Evolutionary conservation across 2,113 vertebrate genomes (phyloP).

Genomic region (Ceratotherium simum): DNA sequence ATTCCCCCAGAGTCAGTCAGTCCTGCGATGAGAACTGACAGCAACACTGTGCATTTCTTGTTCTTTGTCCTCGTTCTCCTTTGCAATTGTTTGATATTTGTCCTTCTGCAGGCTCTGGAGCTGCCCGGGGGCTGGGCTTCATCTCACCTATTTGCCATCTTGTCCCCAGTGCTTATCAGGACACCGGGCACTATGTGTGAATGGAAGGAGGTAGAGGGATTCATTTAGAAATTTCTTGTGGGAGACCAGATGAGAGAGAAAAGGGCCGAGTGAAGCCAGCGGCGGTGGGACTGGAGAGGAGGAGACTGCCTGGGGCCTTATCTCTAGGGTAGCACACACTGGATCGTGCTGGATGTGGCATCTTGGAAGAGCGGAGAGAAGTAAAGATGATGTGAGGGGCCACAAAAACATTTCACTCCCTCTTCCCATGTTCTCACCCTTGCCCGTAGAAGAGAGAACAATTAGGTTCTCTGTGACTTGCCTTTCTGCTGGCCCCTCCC

Average conservation of each 20-base stretch:
- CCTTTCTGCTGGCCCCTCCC: not conserved
- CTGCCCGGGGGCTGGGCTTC: not conserved
- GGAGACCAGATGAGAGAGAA: not conserved
- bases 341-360: not conserved
- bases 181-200: not conserved
- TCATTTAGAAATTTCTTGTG: not conserved
- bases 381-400: not conserved
- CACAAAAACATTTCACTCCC: not conserved
- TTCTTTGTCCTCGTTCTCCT: not conserved
- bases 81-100: not conserved
- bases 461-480: not conserved
- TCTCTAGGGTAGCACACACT: not conserved
- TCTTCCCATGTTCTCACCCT: too few relatives aligned
- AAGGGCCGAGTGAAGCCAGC: not conserved
- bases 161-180: not conserved
- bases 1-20: not conserved
- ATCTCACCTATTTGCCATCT: fast-evolving
- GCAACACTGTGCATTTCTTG: not conserved
- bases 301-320: not conserved
- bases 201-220: not conserved
- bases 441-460: not conserved
- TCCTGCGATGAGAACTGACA: fast-evolving
- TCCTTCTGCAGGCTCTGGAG: not conserved
- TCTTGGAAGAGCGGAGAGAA: not conserved
- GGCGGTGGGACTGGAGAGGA: not conserved